These are phyloP conservation scores for Masticophis lateralis DNA, from an alignment of 2,797 vertebrate species.

Conservation along the genomic window DNA sequence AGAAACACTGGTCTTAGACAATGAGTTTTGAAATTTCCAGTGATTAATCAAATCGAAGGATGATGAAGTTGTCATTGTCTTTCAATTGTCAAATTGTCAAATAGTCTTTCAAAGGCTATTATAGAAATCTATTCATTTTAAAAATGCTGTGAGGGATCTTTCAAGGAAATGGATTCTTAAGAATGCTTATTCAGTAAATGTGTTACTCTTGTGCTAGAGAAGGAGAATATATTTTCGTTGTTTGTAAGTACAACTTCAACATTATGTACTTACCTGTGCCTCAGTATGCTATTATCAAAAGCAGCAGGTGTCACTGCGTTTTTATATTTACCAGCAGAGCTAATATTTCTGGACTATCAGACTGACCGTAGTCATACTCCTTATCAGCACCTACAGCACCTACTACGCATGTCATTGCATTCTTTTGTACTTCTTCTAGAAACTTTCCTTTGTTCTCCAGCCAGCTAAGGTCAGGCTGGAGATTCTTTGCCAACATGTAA, in stretches of 20 bases:
- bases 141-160: constrained; percentile 39
- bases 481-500: too few relatives aligned
- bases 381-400: too few relatives aligned
- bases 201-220: not conserved
- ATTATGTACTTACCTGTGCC: not conserved
- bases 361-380: too few relatives aligned
- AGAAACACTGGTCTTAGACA: not conserved
- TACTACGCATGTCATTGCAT: too few relatives aligned
- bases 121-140: constrained; percentile 49
- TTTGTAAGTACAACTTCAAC: not conserved
- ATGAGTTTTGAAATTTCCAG: rapidly evolving
- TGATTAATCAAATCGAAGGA: constrained; percentile 16
- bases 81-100: too few relatives aligned
- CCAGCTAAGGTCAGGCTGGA: too few relatives aligned
- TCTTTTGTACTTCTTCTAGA: too few relatives aligned
- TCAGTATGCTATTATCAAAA: not conserved
- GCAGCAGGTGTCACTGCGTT: too few relatives aligned
- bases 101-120: not conserved
- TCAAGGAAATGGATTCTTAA: constrained; percentile 15
- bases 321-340: too few relatives aligned
- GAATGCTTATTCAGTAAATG: not conserved
- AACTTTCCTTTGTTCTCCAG: too few relatives aligned
- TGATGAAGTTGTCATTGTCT: constrained; percentile 13
- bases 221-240: not conserved
- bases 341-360: too few relatives aligned